Conservation (phyloP, 2,797 vertebrate genomes). For the Centroberyx gerrardi region DNA sequence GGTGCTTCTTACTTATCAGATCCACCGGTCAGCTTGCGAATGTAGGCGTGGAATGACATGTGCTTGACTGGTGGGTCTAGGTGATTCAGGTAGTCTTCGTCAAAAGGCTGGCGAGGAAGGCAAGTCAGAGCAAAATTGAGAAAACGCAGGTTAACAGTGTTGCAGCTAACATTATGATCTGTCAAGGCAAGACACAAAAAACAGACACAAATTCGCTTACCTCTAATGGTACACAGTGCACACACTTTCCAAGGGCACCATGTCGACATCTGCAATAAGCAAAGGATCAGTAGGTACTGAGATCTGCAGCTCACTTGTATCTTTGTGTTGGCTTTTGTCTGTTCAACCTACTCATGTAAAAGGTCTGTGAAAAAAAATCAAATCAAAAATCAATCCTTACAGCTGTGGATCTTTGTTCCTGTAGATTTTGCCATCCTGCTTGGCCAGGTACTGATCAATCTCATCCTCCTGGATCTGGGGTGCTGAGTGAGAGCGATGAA, state of each 20-base stretch:
- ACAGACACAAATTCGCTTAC: constrained; percentile 77
- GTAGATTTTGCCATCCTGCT: constrained; percentile 98
- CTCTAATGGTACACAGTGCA: constrained; percentile 98
- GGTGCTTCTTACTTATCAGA: constrained; percentile 94
- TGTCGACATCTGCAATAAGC: constrained; percentile 92
- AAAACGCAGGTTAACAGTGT: not conserved
- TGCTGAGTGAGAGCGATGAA: constrained; percentile 85
- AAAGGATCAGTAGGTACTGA: not conserved
- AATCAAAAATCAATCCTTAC: constrained; percentile 80
- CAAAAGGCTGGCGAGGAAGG: constrained; percentile 90
- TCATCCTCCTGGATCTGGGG: constrained; percentile 93
- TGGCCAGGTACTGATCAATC: constrained; percentile 96
- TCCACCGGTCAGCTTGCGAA: constrained; percentile 97
- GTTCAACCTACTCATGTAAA: not conserved
- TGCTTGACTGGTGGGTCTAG: constrained; percentile 99
- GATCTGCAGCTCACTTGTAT: not conserved
- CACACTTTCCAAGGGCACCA: constrained; percentile 95
- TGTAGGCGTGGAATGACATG: constrained; percentile 99
- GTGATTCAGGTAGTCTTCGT: constrained; percentile 99
- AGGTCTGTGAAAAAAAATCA: not conserved
- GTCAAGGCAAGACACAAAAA: not conserved
- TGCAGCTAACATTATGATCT: not conserved
- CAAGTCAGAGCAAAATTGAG: not conserved
- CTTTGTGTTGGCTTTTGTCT: not conserved
- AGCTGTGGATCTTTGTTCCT: constrained; percentile 94